Conservation (phyloP, 92 coral and sea anemone species). For the Palythoa grandis region DNA sequence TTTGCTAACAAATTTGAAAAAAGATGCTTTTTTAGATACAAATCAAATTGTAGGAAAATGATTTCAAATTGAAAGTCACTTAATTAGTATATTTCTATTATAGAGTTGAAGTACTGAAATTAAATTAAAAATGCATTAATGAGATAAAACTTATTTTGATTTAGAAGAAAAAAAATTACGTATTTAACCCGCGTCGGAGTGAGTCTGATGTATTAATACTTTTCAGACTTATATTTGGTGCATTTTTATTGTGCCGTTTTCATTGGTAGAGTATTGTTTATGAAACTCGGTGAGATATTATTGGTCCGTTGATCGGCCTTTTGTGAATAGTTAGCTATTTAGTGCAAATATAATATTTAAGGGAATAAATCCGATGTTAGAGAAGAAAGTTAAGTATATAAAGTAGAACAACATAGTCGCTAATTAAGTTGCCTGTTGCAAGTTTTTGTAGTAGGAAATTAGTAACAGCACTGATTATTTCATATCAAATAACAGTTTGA, state of each 20-base stretch:
- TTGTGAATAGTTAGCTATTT: conserved; percentile 33
- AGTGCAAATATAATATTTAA: conserved; percentile 35
- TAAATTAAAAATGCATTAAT: background rate
- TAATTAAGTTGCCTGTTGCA: background rate
- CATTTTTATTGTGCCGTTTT: background rate
- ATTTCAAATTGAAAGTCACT: conserved; percentile 1
- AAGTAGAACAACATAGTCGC: background rate
- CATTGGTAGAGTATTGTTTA: background rate
- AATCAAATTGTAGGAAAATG: background rate
- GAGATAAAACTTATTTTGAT: background rate
- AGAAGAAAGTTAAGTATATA: background rate
- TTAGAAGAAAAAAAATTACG: background rate
- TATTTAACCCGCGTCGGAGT: conserved; percentile 17
- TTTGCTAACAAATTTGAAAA: background rate
- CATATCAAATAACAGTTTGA: no score
- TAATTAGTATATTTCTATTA: background rate
- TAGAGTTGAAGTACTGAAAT: background rate
- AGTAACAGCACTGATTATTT: no score
- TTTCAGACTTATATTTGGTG: background rate
- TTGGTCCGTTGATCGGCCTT: conserved; percentile 38
- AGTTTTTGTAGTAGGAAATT: background rate
- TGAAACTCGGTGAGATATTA: background rate
- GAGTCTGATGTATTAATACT: background rate
- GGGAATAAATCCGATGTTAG: conserved; percentile 4
- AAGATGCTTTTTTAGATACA: background rate